These are phyloP conservation scores for Leptarthrus brevirostris DNA, from an alignment of 2,888 invertebrate genomes.

Conservation along the genomic window DNA sequence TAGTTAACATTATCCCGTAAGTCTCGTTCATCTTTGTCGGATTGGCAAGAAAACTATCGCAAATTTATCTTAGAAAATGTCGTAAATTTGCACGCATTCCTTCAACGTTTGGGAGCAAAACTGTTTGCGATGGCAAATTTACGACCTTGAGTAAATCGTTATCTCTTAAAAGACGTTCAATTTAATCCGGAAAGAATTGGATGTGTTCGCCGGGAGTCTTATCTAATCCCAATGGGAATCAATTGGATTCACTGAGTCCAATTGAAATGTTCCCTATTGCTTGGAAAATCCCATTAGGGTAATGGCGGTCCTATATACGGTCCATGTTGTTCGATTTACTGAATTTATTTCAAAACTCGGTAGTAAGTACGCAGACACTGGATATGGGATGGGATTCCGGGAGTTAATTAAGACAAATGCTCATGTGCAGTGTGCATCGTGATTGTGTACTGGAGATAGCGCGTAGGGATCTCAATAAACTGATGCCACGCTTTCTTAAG, in stretches of 20 bases:
- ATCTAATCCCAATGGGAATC: slow-evolving; percentile 27
- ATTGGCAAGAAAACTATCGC: not conserved
- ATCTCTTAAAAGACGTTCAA: slow-evolving; percentile 7
- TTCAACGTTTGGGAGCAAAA: not conserved
- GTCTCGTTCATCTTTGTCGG: not conserved
- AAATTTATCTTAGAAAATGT: not conserved
- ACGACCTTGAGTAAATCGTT: slow-evolving; percentile 14
- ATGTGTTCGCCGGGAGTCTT: not conserved
- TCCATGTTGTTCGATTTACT: slow-evolving; percentile 15
- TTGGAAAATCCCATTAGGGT: slow-evolving; percentile 22
- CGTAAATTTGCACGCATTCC: slow-evolving; percentile 1
- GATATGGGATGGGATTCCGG: not conserved
- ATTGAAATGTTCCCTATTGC: slow-evolving; percentile 11
- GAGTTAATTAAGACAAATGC: slow-evolving; percentile 31
- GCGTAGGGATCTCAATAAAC: not conserved
- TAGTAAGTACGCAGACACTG: not conserved
- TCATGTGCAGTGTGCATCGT: slow-evolving; percentile 2
- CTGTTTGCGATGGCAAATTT: slow-evolving; percentile 4
- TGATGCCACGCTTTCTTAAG: not conserved
- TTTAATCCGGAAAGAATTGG: slow-evolving; percentile 7
- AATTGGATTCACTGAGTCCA: slow-evolving; percentile 22
- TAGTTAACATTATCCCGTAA: not conserved
- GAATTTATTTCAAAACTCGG: slow-evolving; percentile 20
- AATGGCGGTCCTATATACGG: not conserved
- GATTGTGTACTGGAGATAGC: not conserved